These are phyloP conservation scores for Abscondita cerata DNA, from an alignment of 2,888 invertebrate species.

Conservation along the genomic window DNA sequence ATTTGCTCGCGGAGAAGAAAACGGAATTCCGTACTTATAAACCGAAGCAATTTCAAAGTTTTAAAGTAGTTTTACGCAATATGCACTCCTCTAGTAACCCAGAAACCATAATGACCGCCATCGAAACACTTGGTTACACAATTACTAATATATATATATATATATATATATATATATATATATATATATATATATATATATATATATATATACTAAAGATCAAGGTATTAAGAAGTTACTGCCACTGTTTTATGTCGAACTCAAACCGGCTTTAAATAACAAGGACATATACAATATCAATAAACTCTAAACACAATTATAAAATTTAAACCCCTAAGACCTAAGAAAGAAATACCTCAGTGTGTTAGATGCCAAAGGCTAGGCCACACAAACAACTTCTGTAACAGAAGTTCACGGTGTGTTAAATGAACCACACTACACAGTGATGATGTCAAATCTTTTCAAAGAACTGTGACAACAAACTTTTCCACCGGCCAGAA, in stretches of 20 bases:
- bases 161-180: too few relatives aligned
- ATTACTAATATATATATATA: conserved; percentile 11
- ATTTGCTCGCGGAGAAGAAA: conserved; percentile 9
- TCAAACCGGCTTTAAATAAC: too few relatives aligned
- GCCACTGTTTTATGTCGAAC: too few relatives aligned
- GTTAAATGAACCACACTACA: neutral
- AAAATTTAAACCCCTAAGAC: neutral
- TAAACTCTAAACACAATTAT: conserved; percentile 6
- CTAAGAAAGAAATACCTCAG: neutral
- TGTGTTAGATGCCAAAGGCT: neutral
- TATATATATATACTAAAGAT: conserved; percentile 11
- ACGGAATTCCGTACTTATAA: conserved; percentile 10
- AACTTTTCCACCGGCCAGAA: neutral
- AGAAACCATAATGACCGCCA: conserved; percentile 10
- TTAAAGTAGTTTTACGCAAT: too few relatives aligned
- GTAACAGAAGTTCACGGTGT: neutral
- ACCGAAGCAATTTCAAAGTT: too few relatives aligned
- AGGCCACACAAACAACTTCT: neutral
- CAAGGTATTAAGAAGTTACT: too few relatives aligned
- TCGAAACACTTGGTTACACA: conserved; percentile 10
- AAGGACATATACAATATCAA: too few relatives aligned
- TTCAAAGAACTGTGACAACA: conserved; percentile 2
- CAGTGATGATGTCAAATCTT: neutral
- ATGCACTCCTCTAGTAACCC: too few relatives aligned
- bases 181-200: too few relatives aligned